Evolutionary conservation across 2,113 vertebrate genomes (phyloP), one percentile per base, ranked within the genome.

Genomic region (Brachyhypopomus occidentalis): DNA sequence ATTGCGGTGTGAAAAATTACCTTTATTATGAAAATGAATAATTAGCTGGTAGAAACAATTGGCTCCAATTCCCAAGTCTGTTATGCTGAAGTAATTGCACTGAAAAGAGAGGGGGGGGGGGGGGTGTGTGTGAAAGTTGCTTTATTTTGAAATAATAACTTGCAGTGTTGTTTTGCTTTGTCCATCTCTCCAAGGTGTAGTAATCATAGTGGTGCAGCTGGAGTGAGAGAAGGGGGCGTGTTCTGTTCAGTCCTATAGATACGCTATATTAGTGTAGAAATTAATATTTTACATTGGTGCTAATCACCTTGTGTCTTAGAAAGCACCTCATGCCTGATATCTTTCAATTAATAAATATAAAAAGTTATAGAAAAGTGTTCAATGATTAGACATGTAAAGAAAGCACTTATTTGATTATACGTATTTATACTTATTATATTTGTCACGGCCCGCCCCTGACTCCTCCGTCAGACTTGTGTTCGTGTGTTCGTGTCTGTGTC

Each of bases 1-100:
- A 93, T 91, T 89, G 86, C 83, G 55, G 83, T 80, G 75, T 84
- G 84, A 85, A 84, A 87, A 89, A 88, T 87, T 85, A 23, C 89
- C 72, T 85, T 20, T 83, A 85, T 85, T 86, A 87, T 87, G 87
- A 86, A 80, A 83, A 81, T 75, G 80, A 75, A 23, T 75, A 77
- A 71, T 73, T 84, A 80, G 74, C 67, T 27, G 77, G 70, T 75
- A 89, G 80, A 72, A 23, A 1, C 45, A 84, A 71, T 87, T 73
- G 0, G 87, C 30, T 67, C 79, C 67, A 82, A 86, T 86, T 87
- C 79, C 72, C 84, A 80, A 91, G 74, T 81, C 74, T 85, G 19
- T 87, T 88, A 88, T 88, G 87, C 81, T 79, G 80, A 80, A 85
- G 82, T 83, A 87, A 88, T 86, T 86, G 85, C 80, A 79, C 79